Evolutionary conservation across 2,797 vertebrate genomes (phyloP), one percentile per base, ranked within the genome.

Genomic region (Anableps anableps): DNA sequence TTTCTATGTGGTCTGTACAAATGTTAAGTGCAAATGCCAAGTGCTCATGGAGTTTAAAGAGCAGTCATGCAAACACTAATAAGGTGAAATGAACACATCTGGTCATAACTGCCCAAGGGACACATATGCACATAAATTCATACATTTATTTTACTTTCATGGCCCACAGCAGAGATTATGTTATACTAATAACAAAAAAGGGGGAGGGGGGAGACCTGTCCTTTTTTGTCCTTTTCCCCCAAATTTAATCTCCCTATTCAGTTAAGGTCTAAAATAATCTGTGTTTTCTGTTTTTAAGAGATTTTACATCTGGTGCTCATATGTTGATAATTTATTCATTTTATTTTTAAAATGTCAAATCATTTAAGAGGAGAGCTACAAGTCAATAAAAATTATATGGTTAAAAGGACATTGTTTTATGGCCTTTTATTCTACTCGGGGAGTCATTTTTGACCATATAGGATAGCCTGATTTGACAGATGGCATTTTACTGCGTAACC

Each of bases 71-170:
- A 84, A 80, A 87, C 75, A 71, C 53, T 77, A 43, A 86, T 75
- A 71, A 45, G 74, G 80, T 41, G 74, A 80, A 85, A 73, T 80
- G 75, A 83, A 86, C 88, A 90, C 90, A 92, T 93, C 88, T 92
- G 91, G 85, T 84, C 83, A 48, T 29, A 51, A 79, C 83, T 77
- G 83, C 91, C 80, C 26, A 16, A 62, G 80, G 86, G 79, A 85
- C 7, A 45, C 60, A 14, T 17, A 68, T 29, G 14, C 41, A 26
- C 31, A 48, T 43, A 51, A 26, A 41, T 64, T 48, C n/a, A 29
- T 45, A 36, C 29, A 78, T 71, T 41, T 68, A 41, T 9, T 62
- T 38, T 5, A 73, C 38, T 14, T 72, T n/a, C 2, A n/a, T 76
- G 47, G 51, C 55, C 75, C 55, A 66, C 16, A 29, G 53, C 72